Conservation (phyloP, 1,140 invertebrate species). For the Heterodera carotae region DNA sequence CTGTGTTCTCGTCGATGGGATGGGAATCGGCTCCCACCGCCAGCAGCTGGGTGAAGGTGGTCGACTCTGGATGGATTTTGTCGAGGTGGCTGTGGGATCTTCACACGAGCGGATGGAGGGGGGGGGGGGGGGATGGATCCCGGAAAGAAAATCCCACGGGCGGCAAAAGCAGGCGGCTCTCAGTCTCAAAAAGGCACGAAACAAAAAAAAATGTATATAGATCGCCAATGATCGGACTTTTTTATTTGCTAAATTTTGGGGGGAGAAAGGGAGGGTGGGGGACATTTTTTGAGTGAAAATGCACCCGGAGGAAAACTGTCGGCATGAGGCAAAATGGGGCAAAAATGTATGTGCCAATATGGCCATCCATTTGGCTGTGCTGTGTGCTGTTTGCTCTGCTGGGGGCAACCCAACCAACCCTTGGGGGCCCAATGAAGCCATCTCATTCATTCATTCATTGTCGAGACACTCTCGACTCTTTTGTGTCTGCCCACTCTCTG, state of each 20-base stretch:
- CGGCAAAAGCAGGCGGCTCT: no score
- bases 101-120: background rate
- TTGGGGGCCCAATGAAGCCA: background rate
- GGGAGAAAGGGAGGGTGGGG: no score
- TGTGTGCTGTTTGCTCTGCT: no score
- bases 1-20: conserved; percentile 4
- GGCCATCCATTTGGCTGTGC: no score
- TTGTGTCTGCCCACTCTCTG: background rate
- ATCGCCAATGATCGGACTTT: no score
- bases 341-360: background rate
- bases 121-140: background rate
- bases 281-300: background rate
- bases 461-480: background rate
- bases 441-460: background rate
- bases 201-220: no score
- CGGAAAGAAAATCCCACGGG: background rate
- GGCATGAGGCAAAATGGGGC: background rate
- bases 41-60: background rate
- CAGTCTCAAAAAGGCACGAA: no score
- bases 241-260: no score
- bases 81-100: background rate
- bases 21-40: conserved; percentile 8
- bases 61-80: conserved; percentile 1
- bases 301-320: background rate
- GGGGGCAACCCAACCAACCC: background rate